Conservation (phyloP, 2,888 invertebrate genomes). For the Eremobia ochroleuca region DNA sequence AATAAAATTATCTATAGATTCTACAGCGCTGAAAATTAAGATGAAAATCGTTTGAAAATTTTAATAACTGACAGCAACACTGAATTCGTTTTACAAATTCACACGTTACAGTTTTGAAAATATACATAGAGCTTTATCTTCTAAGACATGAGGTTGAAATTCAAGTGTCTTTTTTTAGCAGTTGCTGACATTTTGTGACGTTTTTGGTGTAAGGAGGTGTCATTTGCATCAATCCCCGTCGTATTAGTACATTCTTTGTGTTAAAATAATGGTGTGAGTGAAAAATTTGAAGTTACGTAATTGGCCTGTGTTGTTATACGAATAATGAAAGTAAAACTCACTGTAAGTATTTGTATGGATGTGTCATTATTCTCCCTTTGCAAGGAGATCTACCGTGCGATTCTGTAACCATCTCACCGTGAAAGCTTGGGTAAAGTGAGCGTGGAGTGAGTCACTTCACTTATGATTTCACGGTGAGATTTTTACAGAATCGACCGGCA, state of each 20-base stretch:
- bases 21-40: slow-evolving; percentile 18
- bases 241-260: slow-evolving; percentile 83
- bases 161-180: slow-evolving; percentile 1
- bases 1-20: background rate
- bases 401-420: too few relatives aligned
- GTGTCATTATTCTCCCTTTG: slow-evolving; percentile 3
- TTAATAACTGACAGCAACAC: background rate
- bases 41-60: slow-evolving; percentile 5
- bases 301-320: slow-evolving; percentile 69
- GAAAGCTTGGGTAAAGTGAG: too few relatives aligned
- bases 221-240: slow-evolving; percentile 88
- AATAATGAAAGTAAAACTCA: slow-evolving; percentile 43
- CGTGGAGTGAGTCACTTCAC: too few relatives aligned
- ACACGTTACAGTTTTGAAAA: slow-evolving; percentile 18
- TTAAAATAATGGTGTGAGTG: slow-evolving; percentile 78
- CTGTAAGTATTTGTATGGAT: background rate
- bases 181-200: background rate
- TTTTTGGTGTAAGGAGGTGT: slow-evolving; percentile 78
- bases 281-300: slow-evolving; percentile 74
- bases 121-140: slow-evolving; percentile 24
- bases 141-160: slow-evolving; percentile 2
- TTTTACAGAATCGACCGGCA: too few relatives aligned
- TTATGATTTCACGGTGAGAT: too few relatives aligned
- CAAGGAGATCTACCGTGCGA: background rate
- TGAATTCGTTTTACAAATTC: slow-evolving; percentile 25